Evolutionary conservation across 2,888 invertebrate genomes (phyloP), one percentile per base, ranked within the genome.

Genomic region (Tenthredo mesomela): DNA sequence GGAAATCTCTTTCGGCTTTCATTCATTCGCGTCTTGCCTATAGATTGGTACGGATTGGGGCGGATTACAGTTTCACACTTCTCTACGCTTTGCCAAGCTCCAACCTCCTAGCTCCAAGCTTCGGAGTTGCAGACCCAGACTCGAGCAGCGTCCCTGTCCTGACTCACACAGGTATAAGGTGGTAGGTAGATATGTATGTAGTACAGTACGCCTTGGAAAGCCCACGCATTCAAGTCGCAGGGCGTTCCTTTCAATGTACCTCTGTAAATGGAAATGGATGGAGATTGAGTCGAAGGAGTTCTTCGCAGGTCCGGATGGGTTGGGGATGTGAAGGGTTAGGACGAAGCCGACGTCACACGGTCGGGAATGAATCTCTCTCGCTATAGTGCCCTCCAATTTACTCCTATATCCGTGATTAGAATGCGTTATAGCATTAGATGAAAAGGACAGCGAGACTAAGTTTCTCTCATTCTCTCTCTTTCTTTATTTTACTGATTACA

Each of bases 261-360:
- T 86, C 86, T 86, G 87, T 88, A 88, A 88, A 88, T 88, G 88
- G 88, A 88, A 88, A 88, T 87, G 86, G 88, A 88, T 88, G 87
- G 87, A 88, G 88, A 88, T 88, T 88, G 88, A 88, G 87, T 88
- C 87, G 70, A 82, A 82, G 82, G 82, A 82, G 82, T 82, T 82
- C 82, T 82, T 43, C 67, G 25, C 67, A 25, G 82, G 70, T 82
- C 67, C 82, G 82, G 82, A 82, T 82, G 67, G 82, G 67, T 29
- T 21, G 82, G 47, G 43, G 70, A 47, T 82, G 84, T 86, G 86
- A 88, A 87, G 86, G 87, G 88, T 87, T 86, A 86, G 86, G 67
- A 73, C 71, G 84, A 78, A 50, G 54, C 61, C 58, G 37, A 25
- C 18, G 61, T 37, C 15, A 61, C 61, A 47, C 43, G 6, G 33